Percentiles rank a stretch among this genome's conserved stretches.
Conservation (phyloP, 2,113 vertebrate genomes). For the Malurus melanocephalus region DNA sequence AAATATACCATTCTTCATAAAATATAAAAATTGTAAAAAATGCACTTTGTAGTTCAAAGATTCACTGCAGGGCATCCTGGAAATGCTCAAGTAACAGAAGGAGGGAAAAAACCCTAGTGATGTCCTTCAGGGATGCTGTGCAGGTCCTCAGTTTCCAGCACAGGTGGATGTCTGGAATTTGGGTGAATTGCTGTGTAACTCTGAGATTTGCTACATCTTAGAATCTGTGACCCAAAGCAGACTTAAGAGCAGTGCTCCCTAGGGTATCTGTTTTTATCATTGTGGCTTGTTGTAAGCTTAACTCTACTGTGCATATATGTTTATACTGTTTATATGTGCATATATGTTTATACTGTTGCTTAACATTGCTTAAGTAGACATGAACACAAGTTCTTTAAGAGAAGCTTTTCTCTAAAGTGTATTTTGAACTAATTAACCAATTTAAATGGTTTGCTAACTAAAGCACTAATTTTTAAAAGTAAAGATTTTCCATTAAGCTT, state of each 20-base stretch:
- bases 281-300: neutral
- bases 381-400: neutral
- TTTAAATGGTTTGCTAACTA: neutral
- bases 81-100: neutral
- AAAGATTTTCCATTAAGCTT: neutral
- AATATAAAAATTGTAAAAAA: neutral
- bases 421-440: neutral
- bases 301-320: neutral
- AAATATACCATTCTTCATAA: neutral
- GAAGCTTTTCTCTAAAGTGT: neutral
- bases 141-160: accelerated
- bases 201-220: neutral
- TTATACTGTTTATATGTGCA: too few species aligned
- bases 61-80: neutral
- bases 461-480: neutral
- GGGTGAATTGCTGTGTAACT: neutral
- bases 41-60: neutral
- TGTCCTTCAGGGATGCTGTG: neutral
- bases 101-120: neutral
- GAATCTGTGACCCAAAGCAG: neutral
- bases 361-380: neutral
- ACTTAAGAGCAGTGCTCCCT: neutral
- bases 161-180: neutral
- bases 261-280: neutral
- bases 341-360: neutral